These are phyloP conservation scores for Saccostrea glomerata DNA, from an alignment of 1,140 invertebrate genomes.

Conservation along the genomic window DNA sequence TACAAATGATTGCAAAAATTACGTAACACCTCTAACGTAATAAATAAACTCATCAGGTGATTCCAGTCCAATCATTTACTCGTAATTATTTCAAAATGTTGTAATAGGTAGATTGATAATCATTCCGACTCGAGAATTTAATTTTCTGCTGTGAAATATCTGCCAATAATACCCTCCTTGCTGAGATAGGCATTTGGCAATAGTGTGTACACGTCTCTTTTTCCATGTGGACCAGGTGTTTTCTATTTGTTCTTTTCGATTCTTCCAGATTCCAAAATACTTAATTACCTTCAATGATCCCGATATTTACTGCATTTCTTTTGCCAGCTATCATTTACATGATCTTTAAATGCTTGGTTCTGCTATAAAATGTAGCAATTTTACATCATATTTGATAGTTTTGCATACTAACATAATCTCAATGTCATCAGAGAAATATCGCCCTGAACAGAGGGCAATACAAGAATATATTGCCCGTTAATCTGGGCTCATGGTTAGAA, in stretches of 20 bases:
- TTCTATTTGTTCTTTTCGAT: slow-evolving; percentile 10
- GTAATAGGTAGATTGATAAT: background rate
- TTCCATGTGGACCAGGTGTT: slow-evolving; percentile 8
- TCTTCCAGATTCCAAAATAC: background rate
- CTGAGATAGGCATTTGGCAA: slow-evolving; percentile 25
- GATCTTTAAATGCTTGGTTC: too few relatives aligned
- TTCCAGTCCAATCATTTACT: background rate
- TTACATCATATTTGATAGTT: too few relatives aligned
- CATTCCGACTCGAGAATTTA: background rate
- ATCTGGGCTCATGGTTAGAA: background rate
- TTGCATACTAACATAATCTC: background rate
- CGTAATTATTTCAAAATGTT: background rate
- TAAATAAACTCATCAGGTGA: background rate
- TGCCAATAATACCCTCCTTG: background rate
- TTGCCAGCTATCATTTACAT: too few relatives aligned
- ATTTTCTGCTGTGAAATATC: slow-evolving; percentile 35
- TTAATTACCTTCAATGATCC: background rate
- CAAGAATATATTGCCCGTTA: background rate
- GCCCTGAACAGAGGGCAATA: background rate
- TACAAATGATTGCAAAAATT: slow-evolving; percentile 12
- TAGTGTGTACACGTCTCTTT: background rate
- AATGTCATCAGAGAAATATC: background rate
- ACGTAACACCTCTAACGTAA: background rate
- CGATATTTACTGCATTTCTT: background rate
- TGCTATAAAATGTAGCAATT: too few relatives aligned